Evolutionary conservation across 2,888 invertebrate species (phyloP).

Genomic region (Andrena fulva): DNA sequence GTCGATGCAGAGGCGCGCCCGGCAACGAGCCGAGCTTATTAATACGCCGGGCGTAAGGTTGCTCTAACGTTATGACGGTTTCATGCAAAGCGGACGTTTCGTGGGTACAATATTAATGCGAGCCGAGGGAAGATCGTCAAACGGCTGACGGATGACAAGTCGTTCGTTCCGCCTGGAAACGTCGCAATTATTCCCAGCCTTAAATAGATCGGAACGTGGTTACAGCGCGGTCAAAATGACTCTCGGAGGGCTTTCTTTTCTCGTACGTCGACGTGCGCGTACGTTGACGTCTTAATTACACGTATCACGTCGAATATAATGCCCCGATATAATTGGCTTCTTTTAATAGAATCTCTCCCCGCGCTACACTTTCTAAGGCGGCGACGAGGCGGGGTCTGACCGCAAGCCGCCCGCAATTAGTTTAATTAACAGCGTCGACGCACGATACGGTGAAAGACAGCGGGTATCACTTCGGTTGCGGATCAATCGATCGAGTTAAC

Average conservation of each 20-base stretch:
- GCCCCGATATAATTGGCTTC: constrained; percentile 60
- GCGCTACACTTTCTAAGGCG: constrained; percentile 50
- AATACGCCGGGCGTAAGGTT: constrained; percentile 61
- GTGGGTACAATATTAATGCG: constrained; percentile 26
- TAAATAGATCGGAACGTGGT: constrained; percentile 40
- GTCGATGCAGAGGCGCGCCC: constrained; percentile 72
- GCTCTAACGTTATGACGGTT: constrained; percentile 56
- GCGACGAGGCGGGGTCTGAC: constrained; percentile 44
- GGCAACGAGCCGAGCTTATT: constrained; percentile 71
- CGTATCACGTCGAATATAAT: constrained; percentile 44
- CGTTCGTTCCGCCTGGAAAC: constrained; percentile 32
- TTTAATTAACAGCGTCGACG: constrained; percentile 60
- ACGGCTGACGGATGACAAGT: constrained; percentile 34
- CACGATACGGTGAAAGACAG: constrained; percentile 42
- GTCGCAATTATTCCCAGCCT: constrained; percentile 36
- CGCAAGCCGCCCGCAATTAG: constrained; percentile 55
- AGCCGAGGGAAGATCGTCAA: constrained; percentile 35
- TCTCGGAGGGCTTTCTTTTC: constrained; percentile 31
- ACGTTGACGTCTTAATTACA: constrained; percentile 36
- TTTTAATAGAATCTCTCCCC: constrained; percentile 35
- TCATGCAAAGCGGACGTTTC: constrained; percentile 45
- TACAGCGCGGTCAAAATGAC: constrained; percentile 33
- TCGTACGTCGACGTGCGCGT: constrained; percentile 1
- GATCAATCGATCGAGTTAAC: no score
- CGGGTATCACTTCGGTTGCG: constrained; percentile 33